Conservation (phyloP, 1,140 invertebrate genomes). For the Zaprionus camerounensis region DNA sequence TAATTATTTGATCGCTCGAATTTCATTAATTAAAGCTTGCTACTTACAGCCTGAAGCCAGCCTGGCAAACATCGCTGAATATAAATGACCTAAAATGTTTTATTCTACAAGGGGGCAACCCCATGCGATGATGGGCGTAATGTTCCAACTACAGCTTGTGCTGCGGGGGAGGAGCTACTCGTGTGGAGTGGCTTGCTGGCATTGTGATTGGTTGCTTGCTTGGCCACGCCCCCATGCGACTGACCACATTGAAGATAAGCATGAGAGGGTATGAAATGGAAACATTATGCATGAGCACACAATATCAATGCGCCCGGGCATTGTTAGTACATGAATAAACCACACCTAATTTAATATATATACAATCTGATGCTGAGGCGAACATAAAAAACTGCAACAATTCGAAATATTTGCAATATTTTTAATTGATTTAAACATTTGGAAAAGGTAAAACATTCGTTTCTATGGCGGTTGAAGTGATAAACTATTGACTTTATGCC, state of each 20-base stretch:
- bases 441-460: background rate
- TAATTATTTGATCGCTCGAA: constrained; percentile 1
- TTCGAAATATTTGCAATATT: constrained; percentile 3
- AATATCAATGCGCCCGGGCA: constrained; percentile 27
- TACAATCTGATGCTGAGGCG: constrained; percentile 20
- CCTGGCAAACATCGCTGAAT: constrained; percentile 14
- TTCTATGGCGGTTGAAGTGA: too few relatives aligned
- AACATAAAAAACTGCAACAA: constrained; percentile 8
- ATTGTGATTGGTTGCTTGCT: constrained; percentile 33
- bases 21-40: constrained; percentile 9
- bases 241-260: constrained; percentile 27
- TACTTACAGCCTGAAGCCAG: constrained; percentile 1
- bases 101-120: constrained; percentile 21
- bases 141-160: background rate
- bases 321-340: constrained; percentile 10
- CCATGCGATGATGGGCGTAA: constrained; percentile 18
- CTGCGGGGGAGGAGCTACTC: constrained; percentile 31
- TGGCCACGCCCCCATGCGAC: constrained; percentile 32
- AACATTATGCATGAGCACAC: constrained; percentile 38
- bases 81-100: constrained; percentile 23
- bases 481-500: background rate
- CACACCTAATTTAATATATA: constrained; percentile 33
- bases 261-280: constrained; percentile 48
- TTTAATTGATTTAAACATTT: constrained; percentile 10
- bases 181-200: background rate